Percentiles rank a stretch among this genome's conserved stretches.
These are phyloP conservation scores for Anastrepha obliqua DNA, from an alignment of 1,140 invertebrate species.

Conservation along the genomic window DNA sequence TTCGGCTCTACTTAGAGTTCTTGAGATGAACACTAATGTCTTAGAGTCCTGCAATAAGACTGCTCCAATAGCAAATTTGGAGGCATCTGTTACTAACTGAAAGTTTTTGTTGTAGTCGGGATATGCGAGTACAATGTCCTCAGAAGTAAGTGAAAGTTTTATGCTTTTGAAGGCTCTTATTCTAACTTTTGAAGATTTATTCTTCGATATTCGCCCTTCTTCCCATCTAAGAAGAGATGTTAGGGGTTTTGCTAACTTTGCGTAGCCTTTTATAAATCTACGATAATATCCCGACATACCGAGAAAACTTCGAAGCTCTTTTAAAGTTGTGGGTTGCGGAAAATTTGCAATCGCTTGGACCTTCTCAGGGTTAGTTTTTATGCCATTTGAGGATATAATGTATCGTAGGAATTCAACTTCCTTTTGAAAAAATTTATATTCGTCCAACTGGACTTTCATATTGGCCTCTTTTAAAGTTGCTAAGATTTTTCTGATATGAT, in stretches of 20 bases:
- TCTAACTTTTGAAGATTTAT: constrained; percentile 38
- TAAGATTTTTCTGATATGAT: constrained; percentile 32
- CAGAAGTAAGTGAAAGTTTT: constrained; percentile 53
- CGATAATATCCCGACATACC: constrained; percentile 67
- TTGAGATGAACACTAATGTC: constrained; percentile 74
- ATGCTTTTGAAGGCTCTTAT: constrained; percentile 54
- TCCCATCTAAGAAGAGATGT: constrained; percentile 53
- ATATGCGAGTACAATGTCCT: constrained; percentile 66
- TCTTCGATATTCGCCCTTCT: constrained; percentile 49
- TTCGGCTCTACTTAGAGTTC: constrained; percentile 62
- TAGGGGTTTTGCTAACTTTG: constrained; percentile 67
- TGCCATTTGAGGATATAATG: constrained; percentile 57
- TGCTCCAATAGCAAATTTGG: constrained; percentile 63
- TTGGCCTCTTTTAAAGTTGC: constrained; percentile 66
- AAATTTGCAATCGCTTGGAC: constrained; percentile 54
- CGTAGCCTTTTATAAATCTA: constrained; percentile 69
- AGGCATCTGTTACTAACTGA: constrained; percentile 65
- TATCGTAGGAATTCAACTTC: constrained; percentile 60
- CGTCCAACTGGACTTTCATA: constrained; percentile 74
- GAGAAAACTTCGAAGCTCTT: constrained; percentile 59
- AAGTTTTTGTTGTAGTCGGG: constrained; percentile 67
- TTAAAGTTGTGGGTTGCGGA: constrained; percentile 44
- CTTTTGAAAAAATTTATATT: constrained; percentile 72
- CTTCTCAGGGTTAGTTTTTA: constrained; percentile 58
- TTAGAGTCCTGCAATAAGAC: constrained; percentile 61